phyloP scores from a whole-genome alignment of 2,888 invertebrate genomes.

The Himalopsyche kuldschensis region DNA sequence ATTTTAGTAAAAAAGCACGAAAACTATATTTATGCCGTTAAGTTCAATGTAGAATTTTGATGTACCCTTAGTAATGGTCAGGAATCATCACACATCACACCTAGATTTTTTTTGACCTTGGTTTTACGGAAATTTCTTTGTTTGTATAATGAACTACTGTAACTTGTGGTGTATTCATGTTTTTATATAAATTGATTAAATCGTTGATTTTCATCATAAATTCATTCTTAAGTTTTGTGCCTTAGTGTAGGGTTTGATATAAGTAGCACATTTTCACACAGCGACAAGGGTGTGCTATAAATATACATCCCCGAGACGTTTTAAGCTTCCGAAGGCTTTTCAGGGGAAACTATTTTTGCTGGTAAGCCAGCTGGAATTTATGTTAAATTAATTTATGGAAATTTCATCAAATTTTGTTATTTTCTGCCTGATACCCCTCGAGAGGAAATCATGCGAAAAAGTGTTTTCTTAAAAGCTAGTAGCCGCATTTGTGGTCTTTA shows the following conservation, averaged over 20 bases:
- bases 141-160: too few relatives aligned
- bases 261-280: neutral
- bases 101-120: too few relatives aligned
- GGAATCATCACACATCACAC: too few relatives aligned
- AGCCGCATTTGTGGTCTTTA: too few relatives aligned
- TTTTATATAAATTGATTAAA: too few relatives aligned
- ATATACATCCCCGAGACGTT: neutral
- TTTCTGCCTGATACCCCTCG: neutral
- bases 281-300: neutral
- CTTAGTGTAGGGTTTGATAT: neutral
- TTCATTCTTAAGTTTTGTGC: neutral
- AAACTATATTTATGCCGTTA: too few relatives aligned
- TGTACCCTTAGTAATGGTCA: too few relatives aligned
- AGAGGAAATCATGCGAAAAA: neutral
- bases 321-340: neutral
- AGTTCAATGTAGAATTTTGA: too few relatives aligned
- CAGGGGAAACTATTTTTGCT: neutral
- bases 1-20: too few relatives aligned
- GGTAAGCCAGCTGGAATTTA: neutral
- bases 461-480: neutral
- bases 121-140: too few relatives aligned
- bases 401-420: neutral
- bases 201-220: too few relatives aligned
- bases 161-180: too few relatives aligned
- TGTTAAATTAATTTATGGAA: neutral